Conservation (phyloP, 2,797 vertebrate species). For the Neoniphon sammara region DNA sequence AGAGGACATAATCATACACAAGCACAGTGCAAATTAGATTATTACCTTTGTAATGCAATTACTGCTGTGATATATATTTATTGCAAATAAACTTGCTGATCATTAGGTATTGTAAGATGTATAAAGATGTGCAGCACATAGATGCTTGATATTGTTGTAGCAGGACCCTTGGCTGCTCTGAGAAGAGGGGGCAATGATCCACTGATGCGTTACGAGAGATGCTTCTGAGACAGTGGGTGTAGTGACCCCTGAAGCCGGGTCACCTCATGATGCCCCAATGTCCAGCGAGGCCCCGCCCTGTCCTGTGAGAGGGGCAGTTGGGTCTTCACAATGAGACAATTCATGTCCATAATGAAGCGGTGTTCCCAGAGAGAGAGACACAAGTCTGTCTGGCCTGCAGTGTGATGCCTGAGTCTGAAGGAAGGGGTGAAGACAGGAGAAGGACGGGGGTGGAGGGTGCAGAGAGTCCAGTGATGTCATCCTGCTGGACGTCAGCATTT, state of each 20-base stretch:
- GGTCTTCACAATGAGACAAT: slow-evolving; percentile 81
- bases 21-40: not conserved
- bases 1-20: too few relatives aligned
- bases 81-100: not conserved
- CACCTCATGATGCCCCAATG: slow-evolving; percentile 73
- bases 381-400: slow-evolving; percentile 54
- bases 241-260: slow-evolving; percentile 81
- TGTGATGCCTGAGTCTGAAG: slow-evolving; percentile 55
- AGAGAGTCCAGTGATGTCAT: slow-evolving; percentile 82
- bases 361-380: slow-evolving; percentile 73
- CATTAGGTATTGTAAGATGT: slow-evolving; percentile 10
- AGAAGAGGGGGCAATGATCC: slow-evolving; percentile 57
- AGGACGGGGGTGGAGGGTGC: slow-evolving; percentile 42
- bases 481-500: slow-evolving; percentile 72
- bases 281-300: slow-evolving; percentile 72
- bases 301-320: slow-evolving; percentile 66
- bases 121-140: slow-evolving; percentile 15
- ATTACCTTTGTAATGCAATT: not conserved
- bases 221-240: slow-evolving; percentile 79
- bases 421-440: slow-evolving; percentile 47
- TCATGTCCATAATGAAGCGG: slow-evolving; percentile 83
- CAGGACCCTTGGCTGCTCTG: slow-evolving; percentile 38
- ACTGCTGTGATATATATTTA: not conserved
- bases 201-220: slow-evolving; percentile 77
- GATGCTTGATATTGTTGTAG: slow-evolving; percentile 41